phyloP scores from a whole-genome alignment of 2,113 vertebrate species.

The Hipposideros armiger region DNA sequence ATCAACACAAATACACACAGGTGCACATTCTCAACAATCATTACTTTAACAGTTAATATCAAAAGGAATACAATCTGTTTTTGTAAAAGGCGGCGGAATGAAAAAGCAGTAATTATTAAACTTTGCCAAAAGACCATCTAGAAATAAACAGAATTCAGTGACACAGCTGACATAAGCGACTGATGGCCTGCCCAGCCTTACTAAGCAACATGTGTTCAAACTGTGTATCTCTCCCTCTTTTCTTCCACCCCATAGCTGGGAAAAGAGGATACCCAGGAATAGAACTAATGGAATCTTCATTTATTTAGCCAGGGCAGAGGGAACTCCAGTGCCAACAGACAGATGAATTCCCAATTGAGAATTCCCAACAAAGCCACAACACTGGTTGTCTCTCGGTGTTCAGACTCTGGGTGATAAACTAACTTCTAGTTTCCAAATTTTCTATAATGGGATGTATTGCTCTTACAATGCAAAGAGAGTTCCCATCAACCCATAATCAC shows the following conservation, averaged over 20 bases:
- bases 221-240: neutral
- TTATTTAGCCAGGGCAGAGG: neutral
- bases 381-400: neutral
- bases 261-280: neutral
- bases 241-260: too few relatives aligned
- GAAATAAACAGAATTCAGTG: constrained; percentile 19
- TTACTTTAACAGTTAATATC: constrained; percentile 1
- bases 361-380: neutral
- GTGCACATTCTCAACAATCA: neutral
- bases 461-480: neutral
- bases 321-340: neutral
- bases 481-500: neutral
- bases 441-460: neutral
- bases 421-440: constrained; percentile 27
- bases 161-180: neutral
- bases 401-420: neutral
- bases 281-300: neutral
- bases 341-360: neutral
- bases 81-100: constrained; percentile 7
- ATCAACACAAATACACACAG: neutral
- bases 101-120: constrained; percentile 22
- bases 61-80: neutral
- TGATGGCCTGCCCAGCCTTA: neutral
- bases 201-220: neutral
- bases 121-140: neutral